These are phyloP conservation scores for Branchellion lobata DNA, from an alignment of 2,888 invertebrate species.

Conservation along the genomic window DNA sequence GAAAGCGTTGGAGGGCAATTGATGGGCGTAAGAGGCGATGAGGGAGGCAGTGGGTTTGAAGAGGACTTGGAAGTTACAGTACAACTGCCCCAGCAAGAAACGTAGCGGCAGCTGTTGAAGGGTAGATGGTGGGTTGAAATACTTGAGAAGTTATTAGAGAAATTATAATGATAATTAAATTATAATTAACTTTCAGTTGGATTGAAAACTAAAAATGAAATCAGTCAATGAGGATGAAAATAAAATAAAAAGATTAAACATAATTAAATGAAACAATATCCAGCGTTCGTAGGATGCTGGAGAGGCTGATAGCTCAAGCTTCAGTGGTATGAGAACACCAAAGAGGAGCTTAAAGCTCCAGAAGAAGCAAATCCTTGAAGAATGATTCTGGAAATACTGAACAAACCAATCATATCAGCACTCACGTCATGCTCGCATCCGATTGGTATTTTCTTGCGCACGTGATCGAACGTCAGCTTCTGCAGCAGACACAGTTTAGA, in stretches of 20 bases:
- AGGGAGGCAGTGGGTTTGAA: slow-evolving; percentile 82
- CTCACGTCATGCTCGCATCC: slow-evolving; percentile 37
- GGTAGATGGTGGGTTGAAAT: not conserved
- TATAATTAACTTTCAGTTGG: not conserved
- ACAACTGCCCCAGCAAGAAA: slow-evolving; percentile 78
- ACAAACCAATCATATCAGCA: not conserved
- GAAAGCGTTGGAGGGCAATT: slow-evolving; percentile 56
- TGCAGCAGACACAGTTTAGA: slow-evolving; percentile 75
- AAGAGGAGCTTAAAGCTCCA: no score
- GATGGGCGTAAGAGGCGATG: slow-evolving; percentile 73
- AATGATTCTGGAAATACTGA: no score
- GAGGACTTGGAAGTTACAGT: slow-evolving; percentile 81
- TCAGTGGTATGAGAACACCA: no score
- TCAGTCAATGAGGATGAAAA: no score
- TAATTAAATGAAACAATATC: no score
- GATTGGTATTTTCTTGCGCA: slow-evolving; percentile 56
- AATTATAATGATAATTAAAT: not conserved
- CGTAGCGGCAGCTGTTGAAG: slow-evolving; percentile 68
- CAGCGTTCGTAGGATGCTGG: no score
- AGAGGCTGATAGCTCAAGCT: no score
- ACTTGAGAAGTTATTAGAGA: not conserved
- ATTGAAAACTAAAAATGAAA: not conserved
- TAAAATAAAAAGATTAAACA: no score
- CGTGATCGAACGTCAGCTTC: slow-evolving; percentile 67
- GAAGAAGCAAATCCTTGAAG: no score